Evolutionary conservation across 2,888 invertebrate species (phyloP).

Genomic region (Ochropleura leucogaster): DNA sequence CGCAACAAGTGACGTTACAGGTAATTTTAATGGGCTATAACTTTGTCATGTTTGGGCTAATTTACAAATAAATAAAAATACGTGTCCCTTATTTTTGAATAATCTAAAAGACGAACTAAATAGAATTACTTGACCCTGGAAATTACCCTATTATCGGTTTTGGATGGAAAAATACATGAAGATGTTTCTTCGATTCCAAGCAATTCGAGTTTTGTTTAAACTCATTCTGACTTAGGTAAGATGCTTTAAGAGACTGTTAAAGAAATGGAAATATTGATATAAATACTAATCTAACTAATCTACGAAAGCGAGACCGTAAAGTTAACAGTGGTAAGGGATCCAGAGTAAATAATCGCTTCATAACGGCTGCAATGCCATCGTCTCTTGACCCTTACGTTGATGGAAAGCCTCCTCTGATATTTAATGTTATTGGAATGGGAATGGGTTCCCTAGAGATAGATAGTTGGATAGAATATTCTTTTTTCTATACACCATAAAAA

Average conservation of each 20-base stretch:
- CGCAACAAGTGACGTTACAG: too few relatives aligned
- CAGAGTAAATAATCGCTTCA: slow-evolving; percentile 5
- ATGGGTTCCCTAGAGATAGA: background rate
- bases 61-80: too few relatives aligned
- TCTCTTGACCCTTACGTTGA: background rate
- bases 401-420: background rate
- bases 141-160: too few relatives aligned
- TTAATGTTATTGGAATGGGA: background rate
- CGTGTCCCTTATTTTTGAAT: too few relatives aligned
- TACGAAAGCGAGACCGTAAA: background rate
- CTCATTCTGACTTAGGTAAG: too few relatives aligned
- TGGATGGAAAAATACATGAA: background rate
- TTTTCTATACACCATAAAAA: too few relatives aligned
- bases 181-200: background rate
- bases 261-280: background rate
- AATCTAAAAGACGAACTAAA: too few relatives aligned
- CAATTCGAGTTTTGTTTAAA: background rate
- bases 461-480: too few relatives aligned
- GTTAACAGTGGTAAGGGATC: background rate
- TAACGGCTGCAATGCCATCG: background rate
- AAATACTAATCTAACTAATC: background rate
- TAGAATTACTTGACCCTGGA: too few relatives aligned
- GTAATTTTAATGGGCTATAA: too few relatives aligned
- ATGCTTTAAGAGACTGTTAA: background rate
- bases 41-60: too few relatives aligned